Evolutionary conservation across 1,140 invertebrate species (phyloP), one percentile per base, ranked within the genome.

Genomic region (Eciton burchellii): DNA sequence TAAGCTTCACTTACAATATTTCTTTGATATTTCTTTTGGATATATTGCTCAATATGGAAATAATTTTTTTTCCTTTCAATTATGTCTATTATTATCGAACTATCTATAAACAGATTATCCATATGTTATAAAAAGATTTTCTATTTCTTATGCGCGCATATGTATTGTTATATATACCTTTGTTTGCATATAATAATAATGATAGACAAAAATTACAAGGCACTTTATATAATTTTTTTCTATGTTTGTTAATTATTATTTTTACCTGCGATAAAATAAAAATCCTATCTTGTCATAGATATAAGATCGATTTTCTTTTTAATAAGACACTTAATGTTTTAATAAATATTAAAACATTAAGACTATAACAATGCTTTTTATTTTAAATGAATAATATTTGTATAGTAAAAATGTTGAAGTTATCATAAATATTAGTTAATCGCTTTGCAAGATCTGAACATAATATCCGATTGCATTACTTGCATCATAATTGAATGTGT

Each of bases 171-270:
- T 35, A 45, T 72, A 45, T 54, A 72, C 26, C 77, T n/a, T n/a
- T n/a, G 35, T 35, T 35, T 35, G 35, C 35, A 35, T 35, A 35
- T 35, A 35, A 35, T 35, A 35, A 45, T 82, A 77, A 49, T 83
- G 19, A 76, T 72, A 84, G 83, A 76, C 63, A 82, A 84, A 84
- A 84, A 84, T 85, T 89, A 81, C 84, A 91, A 91, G 90, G 90
- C 90, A 91, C 90, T 91, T 88, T 84, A 83, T 26, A 81, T 26
- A 49, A 54, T 63, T 81, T 43, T 79, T 65, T 49, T 81, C 24
- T 26, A 5, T 71, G 19, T 76, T 11, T n/a, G 9, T 76, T 76
- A 26, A n/a, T n/a, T 47, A 35, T 49, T 6, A 72, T 62, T 19
- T 43, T 72, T 21, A 65, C 14, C 14, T 65, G 59, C 63, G 24